Conservation (phyloP, 2,888 invertebrate species). For the Liopterus haemorrhoidalis region DNA sequence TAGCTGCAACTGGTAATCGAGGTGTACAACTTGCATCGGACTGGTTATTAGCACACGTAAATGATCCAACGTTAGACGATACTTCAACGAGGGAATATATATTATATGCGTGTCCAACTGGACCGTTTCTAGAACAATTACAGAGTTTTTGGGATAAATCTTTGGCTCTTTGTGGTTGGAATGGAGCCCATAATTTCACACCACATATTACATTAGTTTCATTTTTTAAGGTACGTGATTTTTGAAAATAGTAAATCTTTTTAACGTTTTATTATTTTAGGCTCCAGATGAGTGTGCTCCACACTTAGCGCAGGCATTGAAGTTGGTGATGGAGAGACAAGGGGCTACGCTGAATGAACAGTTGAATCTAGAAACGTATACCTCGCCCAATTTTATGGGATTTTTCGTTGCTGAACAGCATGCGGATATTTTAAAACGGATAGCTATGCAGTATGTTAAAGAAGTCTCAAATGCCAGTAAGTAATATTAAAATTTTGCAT, state of each 20-base stretch:
- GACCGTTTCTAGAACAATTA: constrained; percentile 64
- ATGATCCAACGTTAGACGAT: constrained; percentile 74
- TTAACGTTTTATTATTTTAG: constrained; percentile 44
- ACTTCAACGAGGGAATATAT: constrained; percentile 77
- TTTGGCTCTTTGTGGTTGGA: constrained; percentile 70
- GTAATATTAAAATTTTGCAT: too few species aligned
- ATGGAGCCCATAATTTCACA: constrained; percentile 83
- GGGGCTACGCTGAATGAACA: constrained; percentile 61
- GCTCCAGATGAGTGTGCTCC: constrained; percentile 69
- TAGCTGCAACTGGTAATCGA: constrained; percentile 83
- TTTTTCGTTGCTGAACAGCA: constrained; percentile 79
- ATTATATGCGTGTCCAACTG: constrained; percentile 80
- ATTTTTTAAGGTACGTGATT: constrained; percentile 68
- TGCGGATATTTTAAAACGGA: constrained; percentile 71
- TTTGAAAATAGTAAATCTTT: constrained; percentile 5
- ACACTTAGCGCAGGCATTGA: constrained; percentile 63
- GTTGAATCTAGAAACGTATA: constrained; percentile 72
- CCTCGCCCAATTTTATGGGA: constrained; percentile 86
- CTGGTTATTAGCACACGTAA: constrained; percentile 85
- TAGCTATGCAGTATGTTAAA: constrained; percentile 75
- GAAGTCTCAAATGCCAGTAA: constrained; percentile 71
- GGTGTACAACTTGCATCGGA: constrained; percentile 85
- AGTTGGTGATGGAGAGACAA: constrained; percentile 66
- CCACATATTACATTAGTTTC: constrained; percentile 87
- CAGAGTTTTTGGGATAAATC: constrained; percentile 75